phyloP scores from a whole-genome alignment of 1,140 invertebrate species.

The Calliphora vicina region DNA sequence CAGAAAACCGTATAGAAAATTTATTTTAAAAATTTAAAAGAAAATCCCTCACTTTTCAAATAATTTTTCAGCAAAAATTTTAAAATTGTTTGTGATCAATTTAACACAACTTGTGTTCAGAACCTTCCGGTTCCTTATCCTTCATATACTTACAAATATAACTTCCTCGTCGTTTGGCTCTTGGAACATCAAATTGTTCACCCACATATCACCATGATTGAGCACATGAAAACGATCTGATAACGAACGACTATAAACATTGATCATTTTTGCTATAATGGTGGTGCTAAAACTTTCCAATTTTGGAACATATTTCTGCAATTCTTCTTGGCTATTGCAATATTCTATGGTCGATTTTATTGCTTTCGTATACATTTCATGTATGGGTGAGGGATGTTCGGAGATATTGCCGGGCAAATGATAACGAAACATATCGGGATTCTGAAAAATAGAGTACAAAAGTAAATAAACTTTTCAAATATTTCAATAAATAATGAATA shows the following conservation, averaged over 20 bases:
- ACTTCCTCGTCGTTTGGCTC: slow-evolving; percentile 64
- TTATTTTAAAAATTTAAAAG: too few species aligned
- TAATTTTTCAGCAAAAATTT: neutral
- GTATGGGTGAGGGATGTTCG: slow-evolving; percentile 38
- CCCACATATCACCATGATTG: slow-evolving; percentile 71
- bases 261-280: slow-evolving; percentile 53
- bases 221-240: slow-evolving; percentile 66
- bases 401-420: slow-evolving; percentile 38
- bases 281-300: slow-evolving; percentile 52
- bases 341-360: slow-evolving; percentile 42
- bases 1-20: too few species aligned
- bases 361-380: slow-evolving; percentile 35
- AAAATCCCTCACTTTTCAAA: too few species aligned
- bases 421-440: slow-evolving; percentile 56
- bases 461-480: too few species aligned
- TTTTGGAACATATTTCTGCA: slow-evolving; percentile 61
- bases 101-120: too few species aligned
- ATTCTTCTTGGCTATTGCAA: slow-evolving; percentile 37
- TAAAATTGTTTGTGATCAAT: too few species aligned
- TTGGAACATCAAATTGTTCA: slow-evolving; percentile 71
- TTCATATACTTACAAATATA: slow-evolving; percentile 65
- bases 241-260: slow-evolving; percentile 43
- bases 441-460: slow-evolving; percentile 53
- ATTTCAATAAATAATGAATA: too few species aligned
- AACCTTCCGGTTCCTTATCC: too few species aligned